Conservation (phyloP, 2,113 vertebrate genomes). For the Patagioenas fasciata region DNA sequence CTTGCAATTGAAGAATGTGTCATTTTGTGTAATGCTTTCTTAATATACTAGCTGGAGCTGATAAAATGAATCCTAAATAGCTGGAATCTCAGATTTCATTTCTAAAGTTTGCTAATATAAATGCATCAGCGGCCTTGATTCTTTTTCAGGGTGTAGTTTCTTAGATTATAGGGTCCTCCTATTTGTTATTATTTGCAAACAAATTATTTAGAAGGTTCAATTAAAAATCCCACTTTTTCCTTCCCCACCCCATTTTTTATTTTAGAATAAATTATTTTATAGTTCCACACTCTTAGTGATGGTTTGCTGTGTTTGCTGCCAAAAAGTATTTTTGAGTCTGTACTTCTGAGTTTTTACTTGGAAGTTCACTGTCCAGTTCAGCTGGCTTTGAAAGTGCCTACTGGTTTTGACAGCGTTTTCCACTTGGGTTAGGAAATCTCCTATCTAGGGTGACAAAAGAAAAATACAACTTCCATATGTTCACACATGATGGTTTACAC, state of each 20-base stretch:
- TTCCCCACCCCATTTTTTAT: neutral
- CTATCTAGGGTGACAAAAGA: neutral
- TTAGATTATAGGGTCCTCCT: neutral
- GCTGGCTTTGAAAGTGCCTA: neutral
- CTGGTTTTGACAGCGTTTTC: neutral
- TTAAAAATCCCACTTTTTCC: neutral
- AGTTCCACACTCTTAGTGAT: neutral
- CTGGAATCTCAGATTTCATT: neutral
- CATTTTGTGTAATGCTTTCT: neutral
- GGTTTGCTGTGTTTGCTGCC: neutral
- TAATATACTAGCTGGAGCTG: neutral
- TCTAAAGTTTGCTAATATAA: neutral
- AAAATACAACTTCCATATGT: neutral
- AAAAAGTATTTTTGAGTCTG: neutral
- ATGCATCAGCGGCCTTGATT: neutral
- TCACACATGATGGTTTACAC: neutral
- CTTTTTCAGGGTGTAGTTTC: neutral
- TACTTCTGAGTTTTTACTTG: neutral
- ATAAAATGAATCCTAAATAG: neutral
- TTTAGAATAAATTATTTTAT: neutral
- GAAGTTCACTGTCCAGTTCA: neutral
- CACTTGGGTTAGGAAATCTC: neutral
- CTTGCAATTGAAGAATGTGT: neutral
- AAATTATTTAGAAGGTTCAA: neutral
- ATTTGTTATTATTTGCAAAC: neutral